Evolutionary conservation across 2,797 vertebrate genomes (phyloP).

Genomic region (Neosilurus hyrtlii): DNA sequence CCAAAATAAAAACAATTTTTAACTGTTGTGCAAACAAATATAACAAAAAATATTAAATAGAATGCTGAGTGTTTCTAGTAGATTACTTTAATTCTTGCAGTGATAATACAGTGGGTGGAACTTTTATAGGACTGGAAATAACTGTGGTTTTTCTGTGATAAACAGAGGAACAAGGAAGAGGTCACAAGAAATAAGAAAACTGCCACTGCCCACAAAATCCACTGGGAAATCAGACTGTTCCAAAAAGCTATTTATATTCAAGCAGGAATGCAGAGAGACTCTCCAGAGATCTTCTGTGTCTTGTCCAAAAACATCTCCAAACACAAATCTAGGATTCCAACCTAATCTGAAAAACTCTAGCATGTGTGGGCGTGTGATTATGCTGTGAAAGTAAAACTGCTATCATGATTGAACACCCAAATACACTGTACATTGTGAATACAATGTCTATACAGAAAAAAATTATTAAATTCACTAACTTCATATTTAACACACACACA

Average conservation of each 20-base stretch:
- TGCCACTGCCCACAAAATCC: slow-evolving; percentile 28
- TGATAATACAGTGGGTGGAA: neutral
- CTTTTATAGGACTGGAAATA: no score
- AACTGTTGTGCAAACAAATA: neutral
- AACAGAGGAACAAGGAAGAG: slow-evolving; percentile 14
- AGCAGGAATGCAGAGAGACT: slow-evolving; percentile 31
- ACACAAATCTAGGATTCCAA: neutral
- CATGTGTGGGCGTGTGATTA: neutral
- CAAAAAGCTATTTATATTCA: slow-evolving; percentile 37
- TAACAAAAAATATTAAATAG: neutral
- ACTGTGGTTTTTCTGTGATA: slow-evolving; percentile 10
- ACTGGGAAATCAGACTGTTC: slow-evolving; percentile 19
- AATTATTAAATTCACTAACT: no score
- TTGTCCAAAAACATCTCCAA: slow-evolving; percentile 23
- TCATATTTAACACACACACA: no score
- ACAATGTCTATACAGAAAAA: no score
- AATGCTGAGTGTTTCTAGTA: neutral
- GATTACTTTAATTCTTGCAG: neutral
- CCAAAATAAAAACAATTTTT: neutral
- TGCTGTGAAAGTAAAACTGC: neutral
- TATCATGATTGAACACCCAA: neutral
- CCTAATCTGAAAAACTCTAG: neutral
- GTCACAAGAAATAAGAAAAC: neutral
- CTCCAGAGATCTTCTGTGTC: slow-evolving; percentile 28
- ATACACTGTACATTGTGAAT: neutral